These are phyloP conservation scores for Coluber constrictor DNA, from an alignment of 2,797 vertebrate species.

Conservation along the genomic window DNA sequence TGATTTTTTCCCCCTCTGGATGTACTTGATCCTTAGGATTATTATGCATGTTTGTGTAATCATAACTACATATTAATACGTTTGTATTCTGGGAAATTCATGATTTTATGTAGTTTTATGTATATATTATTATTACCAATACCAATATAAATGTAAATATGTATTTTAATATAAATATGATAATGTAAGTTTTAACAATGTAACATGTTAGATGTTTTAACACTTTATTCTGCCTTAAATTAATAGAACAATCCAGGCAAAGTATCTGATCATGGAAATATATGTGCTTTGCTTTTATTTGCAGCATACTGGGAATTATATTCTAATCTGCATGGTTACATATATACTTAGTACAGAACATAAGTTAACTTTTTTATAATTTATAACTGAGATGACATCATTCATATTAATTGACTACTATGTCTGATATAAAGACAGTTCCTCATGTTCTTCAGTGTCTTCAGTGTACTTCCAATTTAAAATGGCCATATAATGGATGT, in stretches of 20 bases:
- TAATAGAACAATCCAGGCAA: background rate
- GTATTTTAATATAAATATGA: background rate
- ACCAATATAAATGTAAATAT: background rate
- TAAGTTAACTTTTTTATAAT: background rate
- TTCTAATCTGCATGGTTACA: background rate
- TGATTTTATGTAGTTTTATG: background rate
- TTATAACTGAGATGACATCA: background rate
- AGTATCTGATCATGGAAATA: background rate
- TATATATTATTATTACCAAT: background rate
- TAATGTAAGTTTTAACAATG: background rate
- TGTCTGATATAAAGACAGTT: background rate
- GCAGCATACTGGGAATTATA: background rate
- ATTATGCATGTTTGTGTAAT: background rate
- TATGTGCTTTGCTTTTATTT: background rate
- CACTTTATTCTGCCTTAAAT: background rate
- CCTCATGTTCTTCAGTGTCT: background rate
- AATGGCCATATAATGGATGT: background rate
- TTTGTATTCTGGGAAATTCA: background rate
- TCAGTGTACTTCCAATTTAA: background rate
- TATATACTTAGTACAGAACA: background rate
- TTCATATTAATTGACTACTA: background rate
- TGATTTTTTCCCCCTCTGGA: background rate
- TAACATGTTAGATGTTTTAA: background rate
- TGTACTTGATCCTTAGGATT: background rate
- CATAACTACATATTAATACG: background rate